Conservation (phyloP, 2,113 vertebrate genomes). For the Cinclus mexicanus region DNA sequence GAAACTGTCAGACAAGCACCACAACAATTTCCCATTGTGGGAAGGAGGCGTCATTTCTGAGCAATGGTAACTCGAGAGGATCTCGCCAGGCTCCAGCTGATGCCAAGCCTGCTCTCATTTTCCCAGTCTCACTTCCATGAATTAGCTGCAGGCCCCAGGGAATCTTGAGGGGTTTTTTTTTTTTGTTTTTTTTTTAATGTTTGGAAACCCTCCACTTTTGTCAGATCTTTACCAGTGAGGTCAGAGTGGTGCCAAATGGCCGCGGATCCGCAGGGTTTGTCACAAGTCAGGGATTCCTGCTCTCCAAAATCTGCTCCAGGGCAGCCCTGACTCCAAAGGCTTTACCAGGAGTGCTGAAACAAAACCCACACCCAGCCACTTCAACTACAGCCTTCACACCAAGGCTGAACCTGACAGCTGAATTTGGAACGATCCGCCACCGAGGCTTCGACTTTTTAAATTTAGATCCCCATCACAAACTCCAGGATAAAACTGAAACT, state of each 20-base stretch:
- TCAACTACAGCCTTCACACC: fast-evolving
- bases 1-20: neutral
- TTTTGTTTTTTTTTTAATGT: neutral
- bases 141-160: conserved; percentile 35
- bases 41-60: conserved; percentile 36
- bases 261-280: neutral
- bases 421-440: neutral
- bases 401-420: neutral
- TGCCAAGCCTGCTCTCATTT: conserved; percentile 31
- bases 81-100: neutral
- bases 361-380: neutral
- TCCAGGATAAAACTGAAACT: neutral
- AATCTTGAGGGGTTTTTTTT: neutral
- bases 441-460: neutral
- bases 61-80: conserved; percentile 37
- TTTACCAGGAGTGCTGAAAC: neutral
- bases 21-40: conserved; percentile 26
- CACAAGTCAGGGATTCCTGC: neutral
- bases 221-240: neutral
- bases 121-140: conserved; percentile 5
- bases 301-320: conserved; percentile 28
- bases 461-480: neutral
- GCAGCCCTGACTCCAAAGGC: neutral
- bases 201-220: conserved; percentile 27
- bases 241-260: neutral